These are phyloP conservation scores for Gila robusta DNA, from an alignment of 2,797 vertebrate genomes.

Conservation along the genomic window DNA sequence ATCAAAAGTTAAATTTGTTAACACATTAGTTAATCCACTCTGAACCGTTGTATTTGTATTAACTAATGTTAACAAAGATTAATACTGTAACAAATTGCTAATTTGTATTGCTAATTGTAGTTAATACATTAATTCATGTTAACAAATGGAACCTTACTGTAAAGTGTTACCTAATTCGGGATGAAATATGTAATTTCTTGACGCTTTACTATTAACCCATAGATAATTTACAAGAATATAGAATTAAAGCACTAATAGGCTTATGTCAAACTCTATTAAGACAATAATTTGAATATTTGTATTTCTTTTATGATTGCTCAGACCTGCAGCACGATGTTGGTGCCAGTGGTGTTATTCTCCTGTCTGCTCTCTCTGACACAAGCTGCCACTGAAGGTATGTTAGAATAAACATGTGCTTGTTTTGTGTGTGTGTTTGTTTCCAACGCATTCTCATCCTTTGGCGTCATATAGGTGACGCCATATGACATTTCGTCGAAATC, in stretches of 20 bases:
- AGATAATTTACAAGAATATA: background rate
- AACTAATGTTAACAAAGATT: too few relatives aligned
- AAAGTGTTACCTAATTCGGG: too few relatives aligned
- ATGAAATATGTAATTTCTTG: background rate
- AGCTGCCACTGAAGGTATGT: conserved; percentile 12
- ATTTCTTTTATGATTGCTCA: background rate
- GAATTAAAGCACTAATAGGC: background rate
- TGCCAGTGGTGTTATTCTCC: background rate
- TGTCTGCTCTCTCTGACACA: conserved; percentile 19
- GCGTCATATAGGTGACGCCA: too few relatives aligned
- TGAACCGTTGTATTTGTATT: too few relatives aligned
- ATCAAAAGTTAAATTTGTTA: too few relatives aligned
- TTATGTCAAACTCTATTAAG: background rate
- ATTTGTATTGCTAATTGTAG: too few relatives aligned
- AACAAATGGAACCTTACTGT: too few relatives aligned
- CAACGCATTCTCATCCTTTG: too few relatives aligned
- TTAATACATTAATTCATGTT: too few relatives aligned
- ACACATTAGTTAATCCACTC: too few relatives aligned
- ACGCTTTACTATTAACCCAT: background rate
- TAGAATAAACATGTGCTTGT: background rate
- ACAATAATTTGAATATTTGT: background rate
- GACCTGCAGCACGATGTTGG: conserved; percentile 3
- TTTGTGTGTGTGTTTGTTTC: background rate
- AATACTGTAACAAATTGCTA: too few relatives aligned
- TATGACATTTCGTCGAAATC: too few relatives aligned